These are phyloP conservation scores for Pipra filicauda DNA, from an alignment of 2,113 vertebrate species.

Conservation along the genomic window DNA sequence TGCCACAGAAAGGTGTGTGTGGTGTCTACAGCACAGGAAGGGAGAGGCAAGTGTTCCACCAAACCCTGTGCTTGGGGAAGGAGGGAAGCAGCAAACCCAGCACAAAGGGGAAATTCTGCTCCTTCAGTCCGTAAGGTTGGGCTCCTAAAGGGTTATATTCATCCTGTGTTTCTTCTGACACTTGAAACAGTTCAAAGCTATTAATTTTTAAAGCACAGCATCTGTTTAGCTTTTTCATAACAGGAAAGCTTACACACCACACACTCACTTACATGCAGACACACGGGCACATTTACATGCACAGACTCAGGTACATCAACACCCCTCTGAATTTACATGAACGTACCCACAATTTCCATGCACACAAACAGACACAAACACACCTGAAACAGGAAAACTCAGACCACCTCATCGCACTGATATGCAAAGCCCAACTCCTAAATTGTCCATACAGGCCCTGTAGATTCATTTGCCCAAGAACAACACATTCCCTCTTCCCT, in stretches of 20 bases:
- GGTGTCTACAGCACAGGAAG: background rate
- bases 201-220: slow-evolving; percentile 81
- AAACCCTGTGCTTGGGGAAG: background rate
- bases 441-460: background rate
- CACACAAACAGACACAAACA: background rate
- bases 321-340: background rate
- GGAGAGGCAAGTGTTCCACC: background rate
- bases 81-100: background rate
- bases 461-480: background rate
- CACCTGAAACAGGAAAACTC: background rate
- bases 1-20: background rate
- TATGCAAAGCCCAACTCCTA: background rate
- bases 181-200: slow-evolving; percentile 79
- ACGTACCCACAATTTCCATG: background rate
- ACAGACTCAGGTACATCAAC: background rate
- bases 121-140: background rate
- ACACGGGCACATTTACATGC: background rate
- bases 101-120: background rate
- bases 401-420: background rate
- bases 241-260: slow-evolving; percentile 49
- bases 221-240: slow-evolving; percentile 71
- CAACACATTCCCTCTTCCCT: background rate
- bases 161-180: slow-evolving; percentile 72
- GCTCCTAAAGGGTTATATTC: slow-evolving; percentile 65
- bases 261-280: background rate